Conservation (phyloP, 2,888 invertebrate species). For the Rotaria magnacalcarata region DNA sequence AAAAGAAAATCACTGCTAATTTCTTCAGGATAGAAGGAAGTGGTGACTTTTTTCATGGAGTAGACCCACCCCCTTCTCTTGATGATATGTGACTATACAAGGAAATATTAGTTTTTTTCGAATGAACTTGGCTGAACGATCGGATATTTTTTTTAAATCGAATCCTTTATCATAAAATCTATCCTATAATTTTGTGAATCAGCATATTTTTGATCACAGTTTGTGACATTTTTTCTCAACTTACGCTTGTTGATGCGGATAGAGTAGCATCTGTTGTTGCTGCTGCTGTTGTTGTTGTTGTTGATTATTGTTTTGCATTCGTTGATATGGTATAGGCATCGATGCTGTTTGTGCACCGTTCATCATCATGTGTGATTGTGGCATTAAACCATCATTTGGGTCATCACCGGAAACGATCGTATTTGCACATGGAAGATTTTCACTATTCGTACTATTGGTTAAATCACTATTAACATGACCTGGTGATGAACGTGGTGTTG, state of each 20-base stretch:
- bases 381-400: not conserved
- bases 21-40: no score
- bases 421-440: not conserved
- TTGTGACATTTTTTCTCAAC: not conserved
- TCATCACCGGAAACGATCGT: not conserved
- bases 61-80: no score
- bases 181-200: no score
- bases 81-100: no score
- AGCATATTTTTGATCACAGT: no score
- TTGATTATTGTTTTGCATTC: not conserved
- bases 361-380: not conserved
- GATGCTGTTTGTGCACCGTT: not conserved
- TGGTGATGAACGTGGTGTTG: constrained; percentile 6
- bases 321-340: not conserved
- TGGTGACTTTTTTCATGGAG: no score
- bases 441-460: not conserved
- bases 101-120: no score
- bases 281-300: not conserved
- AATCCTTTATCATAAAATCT: no score
- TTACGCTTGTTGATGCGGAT: not conserved
- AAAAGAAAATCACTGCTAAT: no score
- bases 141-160: no score
- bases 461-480: not conserved
- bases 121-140: no score
- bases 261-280: not conserved